Evolutionary conservation across 2,888 invertebrate genomes (phyloP).

Genomic region (Drosophila meridionalis): DNA sequence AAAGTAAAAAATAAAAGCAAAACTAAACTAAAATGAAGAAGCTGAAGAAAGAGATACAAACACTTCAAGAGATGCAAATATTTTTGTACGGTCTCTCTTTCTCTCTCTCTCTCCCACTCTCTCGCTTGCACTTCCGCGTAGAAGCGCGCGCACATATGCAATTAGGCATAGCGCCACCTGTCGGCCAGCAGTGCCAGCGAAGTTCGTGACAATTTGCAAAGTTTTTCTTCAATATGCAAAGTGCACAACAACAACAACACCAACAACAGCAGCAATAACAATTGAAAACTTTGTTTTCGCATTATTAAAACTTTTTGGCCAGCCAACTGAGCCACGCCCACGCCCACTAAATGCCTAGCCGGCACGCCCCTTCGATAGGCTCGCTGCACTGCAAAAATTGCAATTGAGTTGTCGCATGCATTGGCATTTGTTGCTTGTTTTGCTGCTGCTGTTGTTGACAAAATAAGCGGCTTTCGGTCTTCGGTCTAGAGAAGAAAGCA

Average conservation of each 20-base stretch:
- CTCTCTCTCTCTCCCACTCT: constrained; percentile 9
- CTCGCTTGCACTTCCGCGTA: constrained; percentile 37
- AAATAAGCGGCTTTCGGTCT: constrained; percentile 53
- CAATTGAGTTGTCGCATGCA: constrained; percentile 27
- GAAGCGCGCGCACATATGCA: constrained; percentile 15
- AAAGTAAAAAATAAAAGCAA: constrained; percentile 9
- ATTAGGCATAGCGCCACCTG: constrained; percentile 57
- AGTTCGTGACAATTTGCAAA: constrained; percentile 38
- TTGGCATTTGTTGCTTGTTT: neutral
- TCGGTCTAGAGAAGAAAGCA: constrained; percentile 47
- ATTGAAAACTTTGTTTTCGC: constrained; percentile 51
- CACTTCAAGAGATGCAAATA: constrained; percentile 59
- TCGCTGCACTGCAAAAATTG: constrained; percentile 5
- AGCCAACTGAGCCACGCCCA: constrained; percentile 35
- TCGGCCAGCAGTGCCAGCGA: constrained; percentile 28
- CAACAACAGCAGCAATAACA: neutral
- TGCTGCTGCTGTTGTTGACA: constrained; percentile 40
- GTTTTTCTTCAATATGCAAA: constrained; percentile 11
- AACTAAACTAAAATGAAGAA: constrained; percentile 30
- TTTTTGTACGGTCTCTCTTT: constrained; percentile 24
- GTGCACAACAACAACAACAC: constrained; percentile 15
- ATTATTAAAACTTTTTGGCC: constrained; percentile 49
- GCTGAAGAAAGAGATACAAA: constrained; percentile 25
- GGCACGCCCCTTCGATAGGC: neutral
- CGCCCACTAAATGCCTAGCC: constrained; percentile 9